A percentile compares a stretch with the other conserved stretches of the same genome.
Evolutionary conservation across 2,797 vertebrate species (phyloP).

Genomic region (Megalops cyprinoides): DNA sequence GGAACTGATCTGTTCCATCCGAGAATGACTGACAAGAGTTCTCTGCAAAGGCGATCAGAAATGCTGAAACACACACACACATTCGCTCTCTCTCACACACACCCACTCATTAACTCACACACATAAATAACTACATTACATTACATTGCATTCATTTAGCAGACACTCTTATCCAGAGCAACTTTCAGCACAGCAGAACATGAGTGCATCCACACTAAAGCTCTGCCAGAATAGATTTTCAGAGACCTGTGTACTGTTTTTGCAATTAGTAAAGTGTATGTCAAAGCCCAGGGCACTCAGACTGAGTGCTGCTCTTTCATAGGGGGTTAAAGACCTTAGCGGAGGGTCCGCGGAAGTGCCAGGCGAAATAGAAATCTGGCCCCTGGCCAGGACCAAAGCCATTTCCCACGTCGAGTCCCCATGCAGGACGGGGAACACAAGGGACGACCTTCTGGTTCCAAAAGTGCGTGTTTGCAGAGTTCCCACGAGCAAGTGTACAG

Average conservation of each 20-base stretch:
- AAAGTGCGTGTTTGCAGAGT: slow-evolving; percentile 73
- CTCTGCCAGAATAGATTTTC: background rate
- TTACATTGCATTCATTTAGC: too few species aligned
- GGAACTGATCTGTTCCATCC: background rate
- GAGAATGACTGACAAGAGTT: background rate
- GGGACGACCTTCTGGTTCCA: slow-evolving; percentile 69
- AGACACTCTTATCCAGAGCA: too few species aligned
- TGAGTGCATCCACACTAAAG: too few species aligned
- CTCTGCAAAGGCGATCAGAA: background rate
- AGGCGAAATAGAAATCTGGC: slow-evolving; percentile 59
- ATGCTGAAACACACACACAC: background rate
- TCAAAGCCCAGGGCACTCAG: slow-evolving; percentile 20
- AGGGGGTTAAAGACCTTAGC: slow-evolving; percentile 46
- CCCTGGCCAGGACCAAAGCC: slow-evolving; percentile 60
- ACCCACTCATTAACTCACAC: too few species aligned
- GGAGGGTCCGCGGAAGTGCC: slow-evolving; percentile 43
- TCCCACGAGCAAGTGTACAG: slow-evolving; percentile 76
- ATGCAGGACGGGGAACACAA: slow-evolving; percentile 67
- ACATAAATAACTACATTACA: too few species aligned
- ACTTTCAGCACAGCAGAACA: too few species aligned
- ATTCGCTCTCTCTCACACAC: background rate
- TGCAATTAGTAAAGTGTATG: background rate
- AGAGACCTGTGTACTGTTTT: slow-evolving; percentile 28
- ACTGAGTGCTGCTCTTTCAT: slow-evolving; percentile 32
- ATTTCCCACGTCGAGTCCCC: slow-evolving; percentile 72